These are phyloP conservation scores for Dolichomitus sp. DNA, from an alignment of 2,888 invertebrate genomes.

Conservation along the genomic window DNA sequence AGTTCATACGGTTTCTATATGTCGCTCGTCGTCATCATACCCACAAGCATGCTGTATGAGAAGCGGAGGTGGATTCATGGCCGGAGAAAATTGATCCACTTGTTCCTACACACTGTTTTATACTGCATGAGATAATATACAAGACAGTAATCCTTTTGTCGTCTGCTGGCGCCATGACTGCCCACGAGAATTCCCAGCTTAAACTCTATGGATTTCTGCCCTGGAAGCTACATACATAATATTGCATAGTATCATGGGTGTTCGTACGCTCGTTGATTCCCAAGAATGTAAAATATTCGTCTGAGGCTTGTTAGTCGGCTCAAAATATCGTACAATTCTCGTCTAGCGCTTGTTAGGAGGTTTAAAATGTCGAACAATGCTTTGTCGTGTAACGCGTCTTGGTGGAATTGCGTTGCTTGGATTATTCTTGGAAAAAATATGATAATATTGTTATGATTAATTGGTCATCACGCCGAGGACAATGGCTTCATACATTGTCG, in stretches of 20 bases:
- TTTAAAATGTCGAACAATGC: slow-evolving; percentile 22
- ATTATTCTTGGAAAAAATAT: slow-evolving; percentile 27
- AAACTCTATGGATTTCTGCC: slow-evolving; percentile 3
- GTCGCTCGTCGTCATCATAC: neutral
- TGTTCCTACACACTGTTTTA: neutral
- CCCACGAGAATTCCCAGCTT: slow-evolving; percentile 15
- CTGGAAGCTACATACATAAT: slow-evolving; percentile 15
- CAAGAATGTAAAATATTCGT: slow-evolving; percentile 38
- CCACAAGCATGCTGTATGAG: slow-evolving; percentile 17
- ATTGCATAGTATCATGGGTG: slow-evolving; percentile 19
- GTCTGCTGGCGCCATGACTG: neutral
- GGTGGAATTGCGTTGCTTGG: slow-evolving; percentile 1
- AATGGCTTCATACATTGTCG: slow-evolving; percentile 22
- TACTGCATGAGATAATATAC: slow-evolving; percentile 24
- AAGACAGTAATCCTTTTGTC: slow-evolving; percentile 11
- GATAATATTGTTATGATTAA: slow-evolving; percentile 31
- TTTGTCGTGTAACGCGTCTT: slow-evolving; percentile 12
- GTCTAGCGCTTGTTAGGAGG: slow-evolving; percentile 32
- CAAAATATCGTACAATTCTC: slow-evolving; percentile 19
- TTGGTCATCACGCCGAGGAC: neutral
- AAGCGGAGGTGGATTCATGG: neutral
- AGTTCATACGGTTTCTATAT: neutral
- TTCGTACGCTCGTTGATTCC: slow-evolving; percentile 23
- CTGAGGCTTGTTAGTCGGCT: slow-evolving; percentile 40
- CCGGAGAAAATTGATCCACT: neutral